A percentile compares a stretch with the other conserved stretches of the same genome.
These are phyloP conservation scores for Nannoperca obscura DNA, from an alignment of 2,797 vertebrate species.

Conservation along the genomic window DNA sequence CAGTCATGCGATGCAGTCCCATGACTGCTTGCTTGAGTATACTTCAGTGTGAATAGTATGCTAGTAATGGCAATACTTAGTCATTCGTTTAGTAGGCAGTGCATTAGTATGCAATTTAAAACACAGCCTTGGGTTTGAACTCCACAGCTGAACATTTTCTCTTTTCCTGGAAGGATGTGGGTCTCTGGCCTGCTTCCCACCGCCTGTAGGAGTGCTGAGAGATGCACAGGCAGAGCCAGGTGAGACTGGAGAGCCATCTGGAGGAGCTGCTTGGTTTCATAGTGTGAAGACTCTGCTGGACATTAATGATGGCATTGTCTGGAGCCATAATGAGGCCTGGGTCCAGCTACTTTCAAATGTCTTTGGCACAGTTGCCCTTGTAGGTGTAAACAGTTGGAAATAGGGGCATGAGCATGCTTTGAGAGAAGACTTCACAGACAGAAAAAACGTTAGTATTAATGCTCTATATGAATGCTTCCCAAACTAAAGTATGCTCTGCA, in stretches of 20 bases:
- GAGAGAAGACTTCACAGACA: slow-evolving; percentile 18
- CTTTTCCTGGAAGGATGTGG: slow-evolving; percentile 34
- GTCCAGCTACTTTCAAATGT: slow-evolving; percentile 16
- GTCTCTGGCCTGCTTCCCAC: slow-evolving; percentile 53
- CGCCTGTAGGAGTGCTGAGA: slow-evolving; percentile 47
- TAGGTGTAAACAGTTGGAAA: slow-evolving; percentile 35
- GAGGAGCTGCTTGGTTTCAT: slow-evolving; percentile 58
- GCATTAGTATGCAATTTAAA: too few species aligned
- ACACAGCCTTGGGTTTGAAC: slow-evolving; percentile 4
- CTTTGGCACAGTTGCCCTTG: slow-evolving; percentile 40
- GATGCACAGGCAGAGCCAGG: slow-evolving; percentile 56
- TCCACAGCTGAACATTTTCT: slow-evolving; percentile 33
- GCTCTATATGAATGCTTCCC: slow-evolving; percentile 20
- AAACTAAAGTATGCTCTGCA: slow-evolving; percentile 21
- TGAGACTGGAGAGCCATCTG: slow-evolving; percentile 72
- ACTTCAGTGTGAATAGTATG: too few species aligned
- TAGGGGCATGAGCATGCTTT: slow-evolving; percentile 3
- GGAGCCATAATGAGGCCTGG: slow-evolving; percentile 36
- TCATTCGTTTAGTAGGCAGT: too few species aligned
- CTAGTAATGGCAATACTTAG: too few species aligned
- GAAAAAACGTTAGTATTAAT: slow-evolving; percentile 12
- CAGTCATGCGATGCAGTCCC: too few species aligned
- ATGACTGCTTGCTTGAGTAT: too few species aligned
- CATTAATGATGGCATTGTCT: slow-evolving; percentile 63
- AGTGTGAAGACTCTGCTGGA: slow-evolving; percentile 50